Evolutionary conservation across 2,113 vertebrate species (phyloP).

Genomic region (Leucoraja erinaceus): DNA sequence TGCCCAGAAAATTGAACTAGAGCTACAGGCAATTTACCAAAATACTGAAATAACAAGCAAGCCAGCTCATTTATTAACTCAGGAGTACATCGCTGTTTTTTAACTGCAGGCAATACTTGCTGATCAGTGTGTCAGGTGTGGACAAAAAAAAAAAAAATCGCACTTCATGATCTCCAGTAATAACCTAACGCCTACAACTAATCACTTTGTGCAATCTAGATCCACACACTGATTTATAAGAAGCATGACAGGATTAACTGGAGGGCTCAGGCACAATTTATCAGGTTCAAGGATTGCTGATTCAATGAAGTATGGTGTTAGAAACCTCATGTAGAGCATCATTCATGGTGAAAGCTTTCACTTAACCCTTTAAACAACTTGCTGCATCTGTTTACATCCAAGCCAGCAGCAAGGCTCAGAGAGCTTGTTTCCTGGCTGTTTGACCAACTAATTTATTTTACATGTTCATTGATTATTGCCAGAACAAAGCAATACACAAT

Average conservation of each 20-base stretch:
- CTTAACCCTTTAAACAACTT: not conserved
- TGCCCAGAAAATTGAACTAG: not conserved
- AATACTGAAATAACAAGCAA: not conserved
- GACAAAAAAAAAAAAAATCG: not conserved
- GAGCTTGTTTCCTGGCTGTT: not conserved
- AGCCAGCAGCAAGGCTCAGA: not conserved
- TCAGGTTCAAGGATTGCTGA: constrained; percentile 18
- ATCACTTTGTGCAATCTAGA: constrained; percentile 13
- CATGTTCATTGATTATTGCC: not conserved
- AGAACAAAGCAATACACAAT: not conserved
- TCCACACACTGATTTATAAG: not conserved
- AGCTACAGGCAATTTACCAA: not conserved
- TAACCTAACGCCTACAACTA: constrained; percentile 21
- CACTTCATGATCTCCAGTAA: not conserved
- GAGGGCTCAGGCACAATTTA: not conserved
- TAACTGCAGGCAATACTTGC: constrained; percentile 22
- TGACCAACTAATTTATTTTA: not conserved
- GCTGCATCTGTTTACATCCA: not conserved
- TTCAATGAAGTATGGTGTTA: not conserved
- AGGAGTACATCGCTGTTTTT: not conserved
- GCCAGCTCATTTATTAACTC: not conserved
- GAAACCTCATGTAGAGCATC: not conserved
- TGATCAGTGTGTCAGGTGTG: not conserved
- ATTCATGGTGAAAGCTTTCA: not conserved
- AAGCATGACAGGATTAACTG: not conserved